These are phyloP conservation scores for Tretioscincus oriximinensis DNA, from an alignment of 2,113 vertebrate genomes.

Conservation along the genomic window DNA sequence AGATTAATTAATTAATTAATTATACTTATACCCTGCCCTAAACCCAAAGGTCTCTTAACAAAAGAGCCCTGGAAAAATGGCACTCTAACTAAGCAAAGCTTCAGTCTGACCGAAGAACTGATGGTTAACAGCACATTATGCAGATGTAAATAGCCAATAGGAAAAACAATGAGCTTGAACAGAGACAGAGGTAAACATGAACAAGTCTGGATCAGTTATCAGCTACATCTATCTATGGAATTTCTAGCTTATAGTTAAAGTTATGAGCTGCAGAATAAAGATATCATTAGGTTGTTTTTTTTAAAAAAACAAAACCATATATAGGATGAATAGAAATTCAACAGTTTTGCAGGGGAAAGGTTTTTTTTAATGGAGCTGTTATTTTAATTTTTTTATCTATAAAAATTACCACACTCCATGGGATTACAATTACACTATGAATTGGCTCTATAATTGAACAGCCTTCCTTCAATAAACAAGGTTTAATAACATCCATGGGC, in stretches of 20 bases:
- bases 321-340: conserved; percentile 20
- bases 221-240: too few relatives aligned
- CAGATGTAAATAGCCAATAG: too few relatives aligned
- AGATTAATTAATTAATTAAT: too few relatives aligned
- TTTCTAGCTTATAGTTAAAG: background rate
- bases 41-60: too few relatives aligned
- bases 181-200: too few relatives aligned
- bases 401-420: conserved; percentile 50
- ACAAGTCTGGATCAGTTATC: too few relatives aligned
- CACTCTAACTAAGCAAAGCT: too few relatives aligned
- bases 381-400: conserved; percentile 56
- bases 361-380: conserved; percentile 23
- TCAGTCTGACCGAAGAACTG: too few relatives aligned
- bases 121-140: too few relatives aligned
- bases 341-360: background rate
- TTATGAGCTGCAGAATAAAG: background rate
- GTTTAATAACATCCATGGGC: conserved; percentile 45
- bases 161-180: too few relatives aligned
- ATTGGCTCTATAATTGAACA: conserved; percentile 61
- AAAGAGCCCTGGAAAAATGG: too few relatives aligned
- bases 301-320: background rate
- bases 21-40: too few relatives aligned
- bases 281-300: background rate
- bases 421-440: conserved; percentile 60
- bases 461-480: conserved; percentile 49